A percentile compares a stretch with the other conserved stretches of the same genome.
Conservation (phyloP, 2,888 invertebrate species). For the Euspilapteryx auroguttella region DNA sequence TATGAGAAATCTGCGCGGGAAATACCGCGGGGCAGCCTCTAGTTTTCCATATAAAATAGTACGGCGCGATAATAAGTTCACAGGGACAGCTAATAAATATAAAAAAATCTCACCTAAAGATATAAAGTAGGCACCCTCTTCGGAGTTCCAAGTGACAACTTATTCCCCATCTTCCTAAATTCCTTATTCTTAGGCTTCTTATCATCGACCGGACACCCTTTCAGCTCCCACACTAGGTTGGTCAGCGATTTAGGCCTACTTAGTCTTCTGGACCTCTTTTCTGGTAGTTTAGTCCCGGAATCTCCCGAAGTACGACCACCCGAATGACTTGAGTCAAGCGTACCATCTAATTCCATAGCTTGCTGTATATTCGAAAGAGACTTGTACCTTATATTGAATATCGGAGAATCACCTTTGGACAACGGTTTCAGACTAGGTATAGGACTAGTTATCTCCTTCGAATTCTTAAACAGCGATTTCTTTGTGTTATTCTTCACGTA, state of each 20-base stretch:
- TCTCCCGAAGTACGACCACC: constrained; percentile 86
- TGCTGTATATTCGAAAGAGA: constrained; percentile 73
- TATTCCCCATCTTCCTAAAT: constrained; percentile 53
- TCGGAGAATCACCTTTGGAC: constrained; percentile 72
- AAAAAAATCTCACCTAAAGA: too few species aligned
- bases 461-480: too few species aligned
- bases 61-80: too few species aligned
- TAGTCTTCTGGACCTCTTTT: constrained; percentile 78
- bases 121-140: constrained; percentile 62
- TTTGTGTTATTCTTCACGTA: constrained; percentile 78
- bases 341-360: constrained; percentile 77
- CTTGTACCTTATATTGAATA: constrained; percentile 75
- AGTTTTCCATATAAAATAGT: too few species aligned
- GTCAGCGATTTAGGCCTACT: constrained; percentile 85
- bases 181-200: constrained; percentile 56
- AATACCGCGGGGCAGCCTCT: too few species aligned
- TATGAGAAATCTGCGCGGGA: too few species aligned
- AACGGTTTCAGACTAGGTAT: constrained; percentile 49
- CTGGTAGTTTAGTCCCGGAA: constrained; percentile 79
- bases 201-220: constrained; percentile 44
- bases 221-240: constrained; percentile 82
- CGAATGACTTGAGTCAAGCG: constrained; percentile 88
- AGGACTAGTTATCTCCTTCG: constrained; percentile 71
- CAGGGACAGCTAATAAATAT: too few species aligned
- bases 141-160: constrained; percentile 52